Conservation (phyloP, 2,797 vertebrate species). For the Serranus cabrilla region DNA sequence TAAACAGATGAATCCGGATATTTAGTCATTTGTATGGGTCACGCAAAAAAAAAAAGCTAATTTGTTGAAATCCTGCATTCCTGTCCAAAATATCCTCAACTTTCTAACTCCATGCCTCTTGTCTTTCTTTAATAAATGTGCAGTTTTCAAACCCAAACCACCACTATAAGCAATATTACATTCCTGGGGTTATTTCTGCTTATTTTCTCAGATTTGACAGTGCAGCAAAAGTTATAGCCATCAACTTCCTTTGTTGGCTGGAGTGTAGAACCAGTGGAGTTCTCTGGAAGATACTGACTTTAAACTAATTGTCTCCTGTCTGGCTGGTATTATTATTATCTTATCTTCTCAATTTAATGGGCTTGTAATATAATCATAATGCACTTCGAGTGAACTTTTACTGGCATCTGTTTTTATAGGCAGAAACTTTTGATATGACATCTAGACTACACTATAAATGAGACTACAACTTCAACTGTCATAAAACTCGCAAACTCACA, state of each 20-base stretch:
- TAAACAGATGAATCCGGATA: background rate
- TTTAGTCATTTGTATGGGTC: background rate
- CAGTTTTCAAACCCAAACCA: background rate
- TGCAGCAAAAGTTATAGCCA: too few species aligned
- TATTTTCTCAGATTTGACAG: too few species aligned
- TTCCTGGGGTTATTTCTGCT: background rate
- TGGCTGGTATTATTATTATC: background rate
- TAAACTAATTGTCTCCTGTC: background rate
- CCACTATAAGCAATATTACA: background rate
- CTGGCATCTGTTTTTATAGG: background rate
- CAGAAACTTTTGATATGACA: slow-evolving; percentile 15
- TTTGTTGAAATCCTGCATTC: background rate
- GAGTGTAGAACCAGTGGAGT: too few species aligned
- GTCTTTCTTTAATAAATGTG: background rate
- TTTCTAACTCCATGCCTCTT: too few species aligned
- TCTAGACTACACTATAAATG: slow-evolving; percentile 2
- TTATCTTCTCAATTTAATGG: background rate
- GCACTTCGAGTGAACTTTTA: slow-evolving; percentile 1
- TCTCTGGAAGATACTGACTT: background rate
- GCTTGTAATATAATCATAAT: background rate
- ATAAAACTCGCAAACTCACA: slow-evolving; percentile 33
- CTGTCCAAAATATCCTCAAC: too few species aligned
- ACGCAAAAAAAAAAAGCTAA: too few species aligned
- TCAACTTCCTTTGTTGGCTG: too few species aligned
- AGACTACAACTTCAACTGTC: slow-evolving; percentile 31